Evolutionary conservation across 2,888 invertebrate species (phyloP).

Genomic region (Asteroscopus sphinx): DNA sequence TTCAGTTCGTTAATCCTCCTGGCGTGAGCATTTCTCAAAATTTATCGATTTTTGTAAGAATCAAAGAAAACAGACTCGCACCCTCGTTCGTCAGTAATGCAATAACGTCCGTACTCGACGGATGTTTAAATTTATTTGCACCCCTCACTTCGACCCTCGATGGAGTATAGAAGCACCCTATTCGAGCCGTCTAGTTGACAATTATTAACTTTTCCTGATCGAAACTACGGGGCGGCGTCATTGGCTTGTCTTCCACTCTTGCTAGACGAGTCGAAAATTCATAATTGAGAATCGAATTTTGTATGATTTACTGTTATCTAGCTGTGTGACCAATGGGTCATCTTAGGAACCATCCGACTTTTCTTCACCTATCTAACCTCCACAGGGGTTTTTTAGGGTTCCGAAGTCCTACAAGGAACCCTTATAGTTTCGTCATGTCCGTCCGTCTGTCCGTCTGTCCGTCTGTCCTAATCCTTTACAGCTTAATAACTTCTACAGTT

Average conservation of each 20-base stretch:
- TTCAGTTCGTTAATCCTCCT: constrained; percentile 45
- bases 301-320: constrained; percentile 8
- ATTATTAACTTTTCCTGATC: constrained; percentile 60
- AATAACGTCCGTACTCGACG: constrained; percentile 69
- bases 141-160: constrained; percentile 56
- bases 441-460: too few species aligned
- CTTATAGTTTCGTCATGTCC: too few species aligned
- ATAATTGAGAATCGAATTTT: constrained; percentile 6
- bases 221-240: constrained; percentile 41
- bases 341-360: too few species aligned
- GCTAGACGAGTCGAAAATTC: constrained; percentile 27
- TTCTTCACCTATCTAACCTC: too few species aligned
- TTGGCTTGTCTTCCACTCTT: constrained; percentile 25
- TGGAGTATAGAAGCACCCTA: constrained; percentile 53
- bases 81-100: constrained; percentile 69
- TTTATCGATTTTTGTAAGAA: constrained; percentile 57
- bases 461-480: too few species aligned
- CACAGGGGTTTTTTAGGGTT: too few species aligned
- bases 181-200: constrained; percentile 58
- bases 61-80: constrained; percentile 54
- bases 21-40: constrained; percentile 47
- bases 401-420: too few species aligned
- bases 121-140: constrained; percentile 78
- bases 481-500: too few species aligned
- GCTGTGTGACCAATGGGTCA: not conserved